A percentile compares a stretch with the other conserved stretches of the same genome.
Conservation (phyloP, 2,888 invertebrate species). For the Trachelus stipa region DNA sequence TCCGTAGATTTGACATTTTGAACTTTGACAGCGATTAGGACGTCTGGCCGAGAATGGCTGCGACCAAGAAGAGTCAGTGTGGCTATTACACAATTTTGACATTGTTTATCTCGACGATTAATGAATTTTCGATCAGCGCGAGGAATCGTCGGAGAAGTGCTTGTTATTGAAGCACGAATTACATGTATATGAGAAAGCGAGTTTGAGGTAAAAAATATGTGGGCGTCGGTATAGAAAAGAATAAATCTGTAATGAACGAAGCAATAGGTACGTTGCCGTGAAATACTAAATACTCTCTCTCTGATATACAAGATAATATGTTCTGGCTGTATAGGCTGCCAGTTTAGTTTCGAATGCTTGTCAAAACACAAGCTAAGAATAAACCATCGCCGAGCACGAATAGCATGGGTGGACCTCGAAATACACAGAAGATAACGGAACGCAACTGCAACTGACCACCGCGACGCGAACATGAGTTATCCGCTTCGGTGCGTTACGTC, state of each 20-base stretch:
- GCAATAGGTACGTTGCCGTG: neutral
- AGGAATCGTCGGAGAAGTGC: no score
- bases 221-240: neutral
- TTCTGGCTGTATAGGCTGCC: neutral
- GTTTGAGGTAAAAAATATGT: no score
- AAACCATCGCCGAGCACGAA: conserved; percentile 13
- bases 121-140: neutral
- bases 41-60: no score
- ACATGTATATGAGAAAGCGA: no score
- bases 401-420: conserved; percentile 3
- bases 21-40: no score
- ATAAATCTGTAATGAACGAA: neutral
- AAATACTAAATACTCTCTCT: neutral
- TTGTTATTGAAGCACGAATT: no score
- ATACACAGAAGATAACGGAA: neutral
- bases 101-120: neutral
- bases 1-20: neutral
- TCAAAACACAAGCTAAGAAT: conserved; percentile 39
- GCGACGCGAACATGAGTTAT: neutral
- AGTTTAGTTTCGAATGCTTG: conserved; percentile 30
- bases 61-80: no score
- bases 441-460: neutral
- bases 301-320: neutral
- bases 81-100: neutral
- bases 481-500: neutral